Evolutionary conservation across 2,797 vertebrate species (phyloP), one percentile per base, ranked within the genome.

Genomic region (Spinus olivaceus): DNA sequence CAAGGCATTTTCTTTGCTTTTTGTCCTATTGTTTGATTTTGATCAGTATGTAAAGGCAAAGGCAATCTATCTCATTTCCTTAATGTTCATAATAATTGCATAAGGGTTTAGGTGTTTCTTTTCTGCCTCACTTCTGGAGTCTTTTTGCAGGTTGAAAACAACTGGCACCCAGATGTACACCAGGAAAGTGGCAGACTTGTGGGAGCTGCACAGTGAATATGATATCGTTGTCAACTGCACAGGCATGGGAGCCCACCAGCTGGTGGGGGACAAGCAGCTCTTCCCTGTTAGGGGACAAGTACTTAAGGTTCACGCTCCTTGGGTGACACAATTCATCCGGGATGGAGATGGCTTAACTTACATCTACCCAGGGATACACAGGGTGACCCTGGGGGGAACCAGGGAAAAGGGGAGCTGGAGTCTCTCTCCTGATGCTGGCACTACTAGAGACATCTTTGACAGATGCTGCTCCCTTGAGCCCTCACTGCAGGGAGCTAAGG

Each of bases 321-420:
- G 99, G 99, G 86, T 99, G 85, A 98, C 98, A 76, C 98, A 99
- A 90, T 99, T 99, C 89, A 97, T 99, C 95, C 96, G 98, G 46
- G 98, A 98, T 0, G 98, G 96, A 32, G 98, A 98, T 21, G 98
- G 98, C 21, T 96, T 90, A 61, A 98, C 98, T 0, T 99, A 99
- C 84, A 97, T 99, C 95, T 99, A 98, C 95, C 99, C 99, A 0
- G 99, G 99, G 10, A 78, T 96, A 14, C 90, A 93, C 73, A 91
- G 74, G 2, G 97, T 98, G 72, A 99, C 98, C 1, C 47, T 99
- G 20, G 99, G 99, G 5, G 99, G 99, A 64, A 99, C 98, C 2
- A 98, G 98, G 94, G 98, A 99, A 87, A 85, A 90, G 76, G 97
- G 96, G 2, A 98, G 98, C 97, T 98, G 99, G 99, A 95, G 93